Evolutionary conservation across 1,140 invertebrate species (phyloP).

Genomic region (Pseudachorutes palmiensis): DNA sequence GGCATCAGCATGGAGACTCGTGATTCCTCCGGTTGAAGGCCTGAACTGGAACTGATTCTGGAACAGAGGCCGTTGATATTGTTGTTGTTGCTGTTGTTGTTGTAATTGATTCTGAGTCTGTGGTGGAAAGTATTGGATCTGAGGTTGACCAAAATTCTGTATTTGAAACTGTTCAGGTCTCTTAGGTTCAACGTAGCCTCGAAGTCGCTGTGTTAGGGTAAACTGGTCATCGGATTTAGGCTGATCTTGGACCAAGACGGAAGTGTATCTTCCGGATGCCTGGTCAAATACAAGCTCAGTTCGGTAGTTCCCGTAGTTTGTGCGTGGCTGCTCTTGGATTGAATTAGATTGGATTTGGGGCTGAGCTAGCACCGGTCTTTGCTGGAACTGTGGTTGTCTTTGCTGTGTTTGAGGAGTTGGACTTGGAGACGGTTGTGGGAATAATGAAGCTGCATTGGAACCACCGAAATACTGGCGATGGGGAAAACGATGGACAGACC

Average conservation of each 20-base stretch:
- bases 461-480: conserved; percentile 16
- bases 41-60: conserved; percentile 33
- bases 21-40: conserved; percentile 29
- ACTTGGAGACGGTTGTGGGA: conserved; percentile 1
- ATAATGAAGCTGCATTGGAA: background rate
- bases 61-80: conserved; percentile 41
- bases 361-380: conserved; percentile 11
- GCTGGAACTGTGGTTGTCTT: background rate
- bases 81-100: conserved; percentile 2
- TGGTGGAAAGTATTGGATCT: conserved; percentile 43
- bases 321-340: conserved; percentile 12
- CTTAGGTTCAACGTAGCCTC: conserved; percentile 59
- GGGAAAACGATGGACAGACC: conserved; percentile 6
- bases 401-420: background rate
- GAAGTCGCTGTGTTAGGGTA: conserved; percentile 63
- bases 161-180: conserved; percentile 21
- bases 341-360: conserved; percentile 4
- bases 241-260: conserved; percentile 65
- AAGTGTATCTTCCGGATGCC: conserved; percentile 66
- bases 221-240: conserved; percentile 57
- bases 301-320: conserved; percentile 48
- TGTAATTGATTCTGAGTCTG: conserved; percentile 51
- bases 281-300: conserved; percentile 69
- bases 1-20: conserved; percentile 10
- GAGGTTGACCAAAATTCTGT: conserved; percentile 24